A percentile compares a stretch with the other conserved stretches of the same genome.
These are phyloP conservation scores for Drosophila koepferae DNA, from an alignment of 2,888 invertebrate species.

Conservation along the genomic window DNA sequence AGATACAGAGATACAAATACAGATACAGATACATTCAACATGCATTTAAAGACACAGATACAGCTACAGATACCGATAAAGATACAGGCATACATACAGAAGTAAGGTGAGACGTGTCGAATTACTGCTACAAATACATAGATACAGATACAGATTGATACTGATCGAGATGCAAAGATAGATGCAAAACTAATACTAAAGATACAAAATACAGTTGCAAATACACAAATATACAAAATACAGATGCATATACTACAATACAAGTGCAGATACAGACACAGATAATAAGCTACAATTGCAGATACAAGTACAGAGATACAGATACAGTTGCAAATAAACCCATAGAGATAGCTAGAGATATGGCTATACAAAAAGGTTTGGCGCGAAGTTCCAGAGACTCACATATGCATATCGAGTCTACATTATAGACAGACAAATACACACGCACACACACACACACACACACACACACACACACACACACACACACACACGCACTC, in stretches of 20 bases:
- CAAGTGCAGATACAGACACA: background rate
- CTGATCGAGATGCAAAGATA: background rate
- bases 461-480: background rate
- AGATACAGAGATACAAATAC: conserved; percentile 5
- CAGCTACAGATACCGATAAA: background rate
- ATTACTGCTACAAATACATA: background rate
- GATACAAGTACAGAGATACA: background rate
- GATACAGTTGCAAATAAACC: conserved; percentile 6
- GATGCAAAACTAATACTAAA: background rate
- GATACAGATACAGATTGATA: background rate
- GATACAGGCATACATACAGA: background rate
- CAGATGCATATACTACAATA: background rate
- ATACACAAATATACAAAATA: background rate
- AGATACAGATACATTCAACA: conserved; percentile 1
- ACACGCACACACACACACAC: conserved; percentile 13
- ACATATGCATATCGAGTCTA: background rate
- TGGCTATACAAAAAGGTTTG: conserved; percentile 54
- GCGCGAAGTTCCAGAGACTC: conserved; percentile 51
- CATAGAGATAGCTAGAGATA: conserved; percentile 2
- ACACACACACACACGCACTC: background rate
- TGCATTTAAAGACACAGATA: background rate
- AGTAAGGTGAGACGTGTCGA: too few relatives aligned
- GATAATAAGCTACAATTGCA: background rate
- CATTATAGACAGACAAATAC: conserved; percentile 1
- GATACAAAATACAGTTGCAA: background rate